Evolutionary conservation across 2,113 vertebrate genomes (phyloP).

Genomic region (Proteles cristata): DNA sequence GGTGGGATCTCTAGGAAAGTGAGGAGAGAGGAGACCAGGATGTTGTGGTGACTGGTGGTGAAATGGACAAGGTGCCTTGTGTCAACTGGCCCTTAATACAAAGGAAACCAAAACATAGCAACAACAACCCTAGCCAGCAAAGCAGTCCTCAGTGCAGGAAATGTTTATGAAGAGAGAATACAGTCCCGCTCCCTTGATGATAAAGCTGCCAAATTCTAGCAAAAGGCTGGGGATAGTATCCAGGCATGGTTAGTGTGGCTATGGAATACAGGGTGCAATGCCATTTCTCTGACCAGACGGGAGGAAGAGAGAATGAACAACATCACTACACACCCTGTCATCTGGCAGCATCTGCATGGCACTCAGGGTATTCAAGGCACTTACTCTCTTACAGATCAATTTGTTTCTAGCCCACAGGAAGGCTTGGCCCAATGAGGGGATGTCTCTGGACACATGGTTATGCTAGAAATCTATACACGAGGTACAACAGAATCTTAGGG

Average conservation of each 20-base stretch:
- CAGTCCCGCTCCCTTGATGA: not conserved
- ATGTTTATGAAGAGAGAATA: not conserved
- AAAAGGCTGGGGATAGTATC: not conserved
- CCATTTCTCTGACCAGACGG: not conserved
- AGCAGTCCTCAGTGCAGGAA: not conserved
- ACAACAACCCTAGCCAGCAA: not conserved
- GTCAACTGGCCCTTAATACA: not conserved
- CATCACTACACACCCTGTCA: not conserved
- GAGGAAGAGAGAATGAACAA: not conserved
- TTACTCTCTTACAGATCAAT: not conserved
- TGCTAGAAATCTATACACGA: not conserved
- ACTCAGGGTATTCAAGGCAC: not conserved
- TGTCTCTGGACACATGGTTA: not conserved
- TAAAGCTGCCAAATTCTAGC: not conserved
- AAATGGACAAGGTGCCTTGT: not conserved
- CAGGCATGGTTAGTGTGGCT: not conserved
- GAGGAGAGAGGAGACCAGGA: not conserved
- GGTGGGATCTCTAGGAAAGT: not conserved
- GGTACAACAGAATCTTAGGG: not conserved
- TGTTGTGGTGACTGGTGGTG: not conserved
- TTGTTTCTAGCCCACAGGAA: not conserved
- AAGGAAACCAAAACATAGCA: not conserved
- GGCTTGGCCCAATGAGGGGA: not conserved
- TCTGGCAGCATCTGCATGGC: not conserved
- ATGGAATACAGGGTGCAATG: not conserved